Evolutionary conservation across 2,113 vertebrate genomes (phyloP), one percentile per base, ranked within the genome.

Genomic region (Mungos mungo): DNA sequence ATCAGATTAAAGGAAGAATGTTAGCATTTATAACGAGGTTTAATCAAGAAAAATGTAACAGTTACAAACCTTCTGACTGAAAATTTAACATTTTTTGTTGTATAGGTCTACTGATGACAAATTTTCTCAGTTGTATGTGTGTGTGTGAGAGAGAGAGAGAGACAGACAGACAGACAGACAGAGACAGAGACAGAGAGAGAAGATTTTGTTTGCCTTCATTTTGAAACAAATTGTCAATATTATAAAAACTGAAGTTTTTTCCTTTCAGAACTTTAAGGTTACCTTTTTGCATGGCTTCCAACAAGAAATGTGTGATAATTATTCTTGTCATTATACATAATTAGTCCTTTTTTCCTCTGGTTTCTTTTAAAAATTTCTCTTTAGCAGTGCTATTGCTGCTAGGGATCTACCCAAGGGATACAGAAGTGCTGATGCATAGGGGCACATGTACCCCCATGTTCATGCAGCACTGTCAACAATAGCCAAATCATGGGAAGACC

Each of bases 21-120:
- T 33, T 19, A 50, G 60, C 5, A 80, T 69, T 77, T 77, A 84
- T 38, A 76, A 89, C 77, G 9, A 63, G 29, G 13, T 25, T 47
- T 68, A 57, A 82, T 57, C 31, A 77, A 88, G 33, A 87, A 79
- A 96, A 84, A 72, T 91, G 47, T 68, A 92, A n/a, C 12, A 92
- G 13, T 86, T 80, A 50, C 27, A n/a, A 84, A 69, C 12, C 33
- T 88, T 57, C 33, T 45, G 19, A 86, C 16, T 68, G 35, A 89
- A 93, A 3, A 95, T 12, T 35, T 60, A 95, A 66, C 16, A 74
- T 52, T 81, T 50, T 12, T 86, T 63, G 29, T 60, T 63, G 50
- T 72, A 35, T 11, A 91, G 15, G 33, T 52, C 25, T n/a, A 50
- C 63, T 31, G 41, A 13, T 79, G 52, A 95, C 38, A 79, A 38